A percentile compares a stretch with the other conserved stretches of the same genome.
These are phyloP conservation scores for Aphelocoma californica DNA, from an alignment of 2,797 vertebrate species.

Conservation along the genomic window DNA sequence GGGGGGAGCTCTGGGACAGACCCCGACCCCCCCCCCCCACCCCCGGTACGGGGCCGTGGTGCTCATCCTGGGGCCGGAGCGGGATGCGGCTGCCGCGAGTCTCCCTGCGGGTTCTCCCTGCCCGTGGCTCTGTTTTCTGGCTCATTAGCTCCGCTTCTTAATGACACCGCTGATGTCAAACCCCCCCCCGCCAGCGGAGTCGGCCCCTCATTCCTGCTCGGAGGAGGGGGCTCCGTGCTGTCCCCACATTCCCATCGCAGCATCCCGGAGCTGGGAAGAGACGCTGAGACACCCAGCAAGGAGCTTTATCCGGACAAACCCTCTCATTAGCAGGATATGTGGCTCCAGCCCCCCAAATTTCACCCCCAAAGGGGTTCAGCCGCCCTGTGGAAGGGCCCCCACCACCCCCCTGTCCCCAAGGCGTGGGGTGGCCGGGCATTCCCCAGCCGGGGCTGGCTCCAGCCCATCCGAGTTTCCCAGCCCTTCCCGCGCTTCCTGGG, in stretches of 20 bases:
- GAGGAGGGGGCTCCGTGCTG: neutral
- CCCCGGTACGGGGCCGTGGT: fast-evolving
- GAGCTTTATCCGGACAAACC: neutral
- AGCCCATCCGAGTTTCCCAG: neutral
- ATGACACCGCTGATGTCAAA: neutral
- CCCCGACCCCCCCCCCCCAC: neutral
- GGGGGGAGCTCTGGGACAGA: neutral
- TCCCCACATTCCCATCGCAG: neutral
- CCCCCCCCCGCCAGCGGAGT: neutral
- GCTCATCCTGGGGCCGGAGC: neutral
- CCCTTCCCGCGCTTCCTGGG: neutral
- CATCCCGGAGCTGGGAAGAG: neutral
- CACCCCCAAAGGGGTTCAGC: neutral
- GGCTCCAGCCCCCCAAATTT: neutral
- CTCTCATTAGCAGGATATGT: fast-evolving
- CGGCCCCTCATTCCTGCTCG: fast-evolving
- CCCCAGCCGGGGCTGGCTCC: fast-evolving
- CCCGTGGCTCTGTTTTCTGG: neutral
- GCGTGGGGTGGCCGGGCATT: neutral
- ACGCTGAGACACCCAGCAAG: neutral
- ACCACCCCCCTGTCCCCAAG: neutral
- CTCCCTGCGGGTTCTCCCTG: neutral
- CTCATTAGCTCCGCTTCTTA: constrained; percentile 31
- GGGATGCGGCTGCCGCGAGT: neutral
- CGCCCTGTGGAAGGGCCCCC: neutral